Evolutionary conservation across 2,888 invertebrate genomes (phyloP).

Genomic region (Caenorhabditis panamensis): DNA sequence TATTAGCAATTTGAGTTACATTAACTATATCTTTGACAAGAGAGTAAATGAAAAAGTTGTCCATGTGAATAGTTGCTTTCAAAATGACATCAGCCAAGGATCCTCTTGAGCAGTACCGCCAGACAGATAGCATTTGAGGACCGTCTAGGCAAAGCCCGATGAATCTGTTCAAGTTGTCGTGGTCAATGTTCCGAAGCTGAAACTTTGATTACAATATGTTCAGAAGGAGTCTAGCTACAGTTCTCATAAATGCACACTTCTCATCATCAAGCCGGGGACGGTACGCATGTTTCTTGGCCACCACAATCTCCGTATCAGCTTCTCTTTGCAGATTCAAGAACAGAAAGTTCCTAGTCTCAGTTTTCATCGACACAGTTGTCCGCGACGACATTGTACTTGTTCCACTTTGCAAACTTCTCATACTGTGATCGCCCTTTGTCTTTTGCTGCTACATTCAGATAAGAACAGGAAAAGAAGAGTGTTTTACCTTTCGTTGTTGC

Average conservation of each 20-base stretch:
- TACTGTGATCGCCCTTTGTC: slow-evolving; percentile 47
- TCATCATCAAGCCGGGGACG: slow-evolving; percentile 52
- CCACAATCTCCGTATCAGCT: slow-evolving; percentile 56
- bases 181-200: slow-evolving; percentile 70
- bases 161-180: slow-evolving; percentile 78
- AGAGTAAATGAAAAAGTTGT: slow-evolving; percentile 78
- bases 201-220: neutral
- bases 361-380: slow-evolving; percentile 54
- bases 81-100: slow-evolving; percentile 63
- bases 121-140: slow-evolving; percentile 70
- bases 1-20: slow-evolving; percentile 29
- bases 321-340: slow-evolving; percentile 55
- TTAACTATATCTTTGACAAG: slow-evolving; percentile 75
- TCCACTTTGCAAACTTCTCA: slow-evolving; percentile 66
- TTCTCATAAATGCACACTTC: slow-evolving; percentile 56
- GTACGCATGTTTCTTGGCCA: slow-evolving; percentile 57
- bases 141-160: slow-evolving; percentile 76
- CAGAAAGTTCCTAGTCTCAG: slow-evolving; percentile 60
- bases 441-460: neutral
- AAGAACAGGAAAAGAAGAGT: neutral
- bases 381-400: slow-evolving; percentile 63
- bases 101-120: slow-evolving; percentile 75
- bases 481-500: slow-evolving; percentile 36
- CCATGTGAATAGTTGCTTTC: slow-evolving; percentile 69
- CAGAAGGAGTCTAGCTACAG: slow-evolving; percentile 16